Conservation (phyloP, 2,888 invertebrate species). For the Amphipoea lucens region DNA sequence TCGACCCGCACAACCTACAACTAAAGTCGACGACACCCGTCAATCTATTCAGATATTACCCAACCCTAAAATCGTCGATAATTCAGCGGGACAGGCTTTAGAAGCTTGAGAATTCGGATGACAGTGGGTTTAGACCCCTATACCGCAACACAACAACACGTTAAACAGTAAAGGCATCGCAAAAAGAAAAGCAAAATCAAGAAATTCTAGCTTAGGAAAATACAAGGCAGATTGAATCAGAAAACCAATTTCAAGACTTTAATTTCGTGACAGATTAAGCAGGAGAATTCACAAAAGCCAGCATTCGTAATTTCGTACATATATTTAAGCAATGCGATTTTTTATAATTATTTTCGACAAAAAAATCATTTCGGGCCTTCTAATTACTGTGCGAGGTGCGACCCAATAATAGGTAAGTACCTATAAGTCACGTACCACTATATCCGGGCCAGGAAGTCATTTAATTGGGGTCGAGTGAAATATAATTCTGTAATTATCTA, state of each 20-base stretch:
- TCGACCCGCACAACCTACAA: slow-evolving; percentile 1
- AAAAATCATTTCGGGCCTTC: neutral
- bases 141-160: neutral
- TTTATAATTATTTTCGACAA: neutral
- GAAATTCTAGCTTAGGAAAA: slow-evolving; percentile 2
- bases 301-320: neutral
- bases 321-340: neutral
- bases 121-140: neutral
- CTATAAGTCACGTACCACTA: slow-evolving; percentile 39
- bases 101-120: slow-evolving; percentile 21
- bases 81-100: slow-evolving; percentile 22
- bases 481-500: slow-evolving; percentile 33
- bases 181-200: neutral
- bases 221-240: neutral
- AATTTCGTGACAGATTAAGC: slow-evolving; percentile 7
- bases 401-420: slow-evolving; percentile 26
- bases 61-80: slow-evolving; percentile 17
- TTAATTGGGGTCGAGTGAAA: slow-evolving; percentile 20
- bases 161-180: neutral
- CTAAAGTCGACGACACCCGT: slow-evolving; percentile 36
- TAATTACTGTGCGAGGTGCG: slow-evolving; percentile 38
- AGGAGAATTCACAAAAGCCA: neutral
- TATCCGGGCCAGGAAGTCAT: slow-evolving; percentile 31
- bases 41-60: slow-evolving; percentile 30
- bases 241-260: slow-evolving; percentile 14